A percentile compares a stretch with the other conserved stretches of the same genome.
Evolutionary conservation across 2,797 vertebrate genomes (phyloP).

Genomic region (Microhierax caerulescens): DNA sequence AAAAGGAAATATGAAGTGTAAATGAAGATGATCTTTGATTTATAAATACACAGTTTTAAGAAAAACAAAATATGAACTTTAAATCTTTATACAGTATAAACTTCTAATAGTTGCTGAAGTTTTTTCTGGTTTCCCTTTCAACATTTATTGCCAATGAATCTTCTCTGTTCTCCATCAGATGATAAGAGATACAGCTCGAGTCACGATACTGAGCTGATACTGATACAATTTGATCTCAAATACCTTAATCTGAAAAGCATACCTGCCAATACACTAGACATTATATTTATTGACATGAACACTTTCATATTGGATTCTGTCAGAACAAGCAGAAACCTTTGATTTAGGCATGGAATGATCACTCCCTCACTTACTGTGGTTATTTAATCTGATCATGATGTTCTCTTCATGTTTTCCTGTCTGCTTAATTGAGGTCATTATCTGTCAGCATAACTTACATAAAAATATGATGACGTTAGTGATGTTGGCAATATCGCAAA

Average conservation of each 20-base stretch:
- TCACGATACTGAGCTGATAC: not conserved
- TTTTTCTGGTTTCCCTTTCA: not conserved
- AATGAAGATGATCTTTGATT: not conserved
- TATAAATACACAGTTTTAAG: not conserved
- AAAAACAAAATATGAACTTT: not conserved
- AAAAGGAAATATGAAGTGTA: not conserved
- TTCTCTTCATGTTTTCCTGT: not conserved
- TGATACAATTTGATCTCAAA: not conserved
- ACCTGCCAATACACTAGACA: not conserved
- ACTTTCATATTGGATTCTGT: not conserved
- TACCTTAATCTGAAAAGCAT: not conserved
- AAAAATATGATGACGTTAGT: not conserved
- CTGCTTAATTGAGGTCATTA: slow-evolving; percentile 23
- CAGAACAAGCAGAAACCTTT: not conserved
- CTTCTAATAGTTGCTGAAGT: not conserved
- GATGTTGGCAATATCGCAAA: not conserved
- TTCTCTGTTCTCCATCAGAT: not conserved
- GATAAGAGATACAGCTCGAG: not conserved
- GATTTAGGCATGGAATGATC: not conserved
- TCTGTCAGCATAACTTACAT: not conserved
- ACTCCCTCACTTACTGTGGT: not conserved
- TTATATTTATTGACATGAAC: not conserved
- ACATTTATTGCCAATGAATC: not conserved
- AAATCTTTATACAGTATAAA: not conserved
- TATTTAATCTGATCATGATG: not conserved